Evolutionary conservation across 2,113 vertebrate genomes (phyloP).

Genomic region (Formicarius rufipectus): DNA sequence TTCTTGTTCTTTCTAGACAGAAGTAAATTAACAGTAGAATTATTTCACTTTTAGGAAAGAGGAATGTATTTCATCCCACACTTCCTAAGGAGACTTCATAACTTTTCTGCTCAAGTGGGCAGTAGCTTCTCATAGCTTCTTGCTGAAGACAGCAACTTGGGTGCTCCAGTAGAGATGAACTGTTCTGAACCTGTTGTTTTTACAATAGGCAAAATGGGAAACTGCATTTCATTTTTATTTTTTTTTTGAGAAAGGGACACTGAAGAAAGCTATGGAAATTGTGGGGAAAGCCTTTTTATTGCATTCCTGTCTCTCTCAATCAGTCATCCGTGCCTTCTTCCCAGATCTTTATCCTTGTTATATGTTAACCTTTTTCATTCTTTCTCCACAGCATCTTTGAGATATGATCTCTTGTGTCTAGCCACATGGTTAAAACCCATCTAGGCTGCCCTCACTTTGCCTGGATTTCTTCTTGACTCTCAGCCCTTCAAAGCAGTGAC

Average conservation of each 20-base stretch:
- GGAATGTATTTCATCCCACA: not conserved
- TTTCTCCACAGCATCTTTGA: not conserved
- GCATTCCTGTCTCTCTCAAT: not conserved
- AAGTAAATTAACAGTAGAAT: not conserved
- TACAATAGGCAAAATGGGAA: not conserved
- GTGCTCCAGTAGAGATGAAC: not conserved
- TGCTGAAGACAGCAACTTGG: not conserved
- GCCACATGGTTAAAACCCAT: constrained; percentile 17
- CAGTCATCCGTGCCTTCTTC: constrained; percentile 1
- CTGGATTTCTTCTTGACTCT: constrained; percentile 3
- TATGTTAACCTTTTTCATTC: constrained; percentile 52
- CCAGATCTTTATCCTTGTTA: constrained; percentile 35
- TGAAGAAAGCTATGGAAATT: not conserved
- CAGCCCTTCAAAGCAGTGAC: not conserved
- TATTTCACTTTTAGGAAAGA: not conserved
- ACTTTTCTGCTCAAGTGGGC: not conserved
- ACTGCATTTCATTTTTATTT: not conserved
- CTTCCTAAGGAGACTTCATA: not conserved
- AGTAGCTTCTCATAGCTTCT: not conserved
- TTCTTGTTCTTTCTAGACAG: not conserved
- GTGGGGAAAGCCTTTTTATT: not conserved
- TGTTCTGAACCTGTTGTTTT: not conserved
- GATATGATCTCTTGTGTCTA: constrained; percentile 45
- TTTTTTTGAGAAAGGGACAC: not conserved
- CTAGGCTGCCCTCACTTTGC: not conserved